These are phyloP conservation scores for Berghia stephanieae DNA, from an alignment of 1,140 invertebrate genomes.

Conservation along the genomic window DNA sequence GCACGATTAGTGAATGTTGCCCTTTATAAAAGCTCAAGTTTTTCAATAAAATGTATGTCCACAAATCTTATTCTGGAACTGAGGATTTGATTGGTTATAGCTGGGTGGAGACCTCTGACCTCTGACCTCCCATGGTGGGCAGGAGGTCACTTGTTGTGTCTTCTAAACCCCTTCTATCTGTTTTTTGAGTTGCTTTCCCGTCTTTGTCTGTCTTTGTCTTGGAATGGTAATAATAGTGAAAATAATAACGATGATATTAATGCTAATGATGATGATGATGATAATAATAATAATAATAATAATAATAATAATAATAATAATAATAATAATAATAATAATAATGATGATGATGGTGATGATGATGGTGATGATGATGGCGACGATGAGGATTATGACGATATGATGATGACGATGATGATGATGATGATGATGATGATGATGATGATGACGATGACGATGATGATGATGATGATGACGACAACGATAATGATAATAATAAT, in stretches of 20 bases:
- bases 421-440: slow-evolving; percentile 13
- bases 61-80: too few relatives aligned
- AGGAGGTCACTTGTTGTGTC: too few relatives aligned
- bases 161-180: too few relatives aligned
- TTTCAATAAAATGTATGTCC: too few relatives aligned
- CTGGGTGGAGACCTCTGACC: too few relatives aligned
- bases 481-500: too few relatives aligned
- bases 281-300: neutral
- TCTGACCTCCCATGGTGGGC: too few relatives aligned
- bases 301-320: neutral
- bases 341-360: slow-evolving; percentile 9
- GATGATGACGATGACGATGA: neutral
- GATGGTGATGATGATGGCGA: slow-evolving; percentile 9
- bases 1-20: too few relatives aligned
- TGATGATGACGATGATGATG: slow-evolving; percentile 24
- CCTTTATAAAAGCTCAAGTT: too few relatives aligned
- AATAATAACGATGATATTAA: neutral
- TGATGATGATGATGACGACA: neutral
- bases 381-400: too few relatives aligned
- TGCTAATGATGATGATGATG: neutral
- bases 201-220: neutral
- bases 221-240: neutral
- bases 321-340: neutral
- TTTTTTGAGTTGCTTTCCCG: neutral
- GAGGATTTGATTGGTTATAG: too few relatives aligned